A percentile compares a stretch with the other conserved stretches of the same genome.
phyloP scores from a whole-genome alignment of 2,888 invertebrate species.

The Volucella bombylans region DNA sequence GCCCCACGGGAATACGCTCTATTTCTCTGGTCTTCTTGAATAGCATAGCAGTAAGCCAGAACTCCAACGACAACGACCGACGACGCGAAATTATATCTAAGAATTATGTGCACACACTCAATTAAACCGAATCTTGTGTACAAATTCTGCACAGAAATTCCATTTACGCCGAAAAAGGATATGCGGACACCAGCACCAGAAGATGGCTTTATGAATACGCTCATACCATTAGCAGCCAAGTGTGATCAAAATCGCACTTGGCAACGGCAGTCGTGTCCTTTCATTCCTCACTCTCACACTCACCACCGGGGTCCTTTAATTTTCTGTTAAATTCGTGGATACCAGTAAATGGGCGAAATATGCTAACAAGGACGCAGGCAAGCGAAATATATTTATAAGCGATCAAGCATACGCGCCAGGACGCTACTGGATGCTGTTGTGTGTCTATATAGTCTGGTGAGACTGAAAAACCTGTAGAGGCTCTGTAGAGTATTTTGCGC shows the following conservation, averaged over 20 bases:
- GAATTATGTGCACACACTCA: constrained; percentile 74
- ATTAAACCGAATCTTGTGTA: constrained; percentile 70
- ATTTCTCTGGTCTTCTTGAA: background rate
- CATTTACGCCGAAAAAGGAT: constrained; percentile 50
- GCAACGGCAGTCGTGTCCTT: constrained; percentile 4
- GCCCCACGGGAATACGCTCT: background rate
- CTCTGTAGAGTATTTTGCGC: no score
- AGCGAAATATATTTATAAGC: constrained; percentile 57
- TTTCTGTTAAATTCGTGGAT: constrained; percentile 43
- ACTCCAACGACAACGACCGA: background rate
- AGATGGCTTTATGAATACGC: constrained; percentile 38
- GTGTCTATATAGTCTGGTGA: no score
- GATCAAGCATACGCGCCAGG: constrained; percentile 9
- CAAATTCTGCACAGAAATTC: constrained; percentile 59
- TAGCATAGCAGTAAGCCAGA: background rate
- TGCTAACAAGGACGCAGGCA: constrained; percentile 52
- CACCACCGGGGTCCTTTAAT: background rate
- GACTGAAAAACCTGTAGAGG: no score
- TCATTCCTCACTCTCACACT: constrained; percentile 1
- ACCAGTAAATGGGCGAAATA: constrained; percentile 61
- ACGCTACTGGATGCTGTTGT: background rate
- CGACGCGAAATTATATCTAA: constrained; percentile 58
- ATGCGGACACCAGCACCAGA: constrained; percentile 10
- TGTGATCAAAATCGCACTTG: constrained; percentile 54
- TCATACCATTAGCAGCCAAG: background rate